Evolutionary conservation across 2,888 invertebrate species (phyloP), one percentile per base, ranked within the genome.

Genomic region (Noctua janthe): DNA sequence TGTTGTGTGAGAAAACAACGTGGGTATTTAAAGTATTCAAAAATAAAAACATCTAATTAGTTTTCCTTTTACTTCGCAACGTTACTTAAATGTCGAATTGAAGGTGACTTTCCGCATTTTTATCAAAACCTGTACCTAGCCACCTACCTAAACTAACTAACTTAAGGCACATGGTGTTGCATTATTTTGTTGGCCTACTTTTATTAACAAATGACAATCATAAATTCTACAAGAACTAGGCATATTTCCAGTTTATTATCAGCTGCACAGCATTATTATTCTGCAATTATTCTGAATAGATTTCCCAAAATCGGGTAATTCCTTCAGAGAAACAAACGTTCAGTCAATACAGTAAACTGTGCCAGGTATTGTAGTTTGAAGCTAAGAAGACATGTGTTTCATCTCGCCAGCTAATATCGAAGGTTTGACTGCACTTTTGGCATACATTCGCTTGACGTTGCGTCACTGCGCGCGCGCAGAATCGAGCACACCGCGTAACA

Each of bases 361-460:
- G 74, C 67, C 72, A 82, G 81, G 78, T 82, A 80, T 87, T 81
- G 59, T 80, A 86, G 78, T 81, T 74, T 47, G 56, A 83, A 69
- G 5, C 59, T 49, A 64, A 71, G 43, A 62, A 88, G 76, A 87
- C 70, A 74, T 73, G 76, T 85, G 81, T 83, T 84, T 80, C 72
- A 85, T 86, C 82, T 87, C 79, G 74, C 69, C 59, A 84, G 73
- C 71, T 74, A 87, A 85, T 81, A 85, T 85, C 88, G 93, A 94
- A 94, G 95, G 94, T 94, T 95, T 91, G 93, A 91, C 93, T 97
- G 96, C 96, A 96, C 94, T 96, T 96, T 96, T 96, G 96, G 96
- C 97, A 96, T 94, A 97, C 95, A 96, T 97, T 96, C 94, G 95
- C 94, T 79, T 77, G 86, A 81, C 81, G 91, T 96, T 96, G 96